A percentile compares a stretch with the other conserved stretches of the same genome.
These are phyloP conservation scores for Choristoneura rosaceana DNA, from an alignment of 2,888 invertebrate genomes.

Conservation along the genomic window DNA sequence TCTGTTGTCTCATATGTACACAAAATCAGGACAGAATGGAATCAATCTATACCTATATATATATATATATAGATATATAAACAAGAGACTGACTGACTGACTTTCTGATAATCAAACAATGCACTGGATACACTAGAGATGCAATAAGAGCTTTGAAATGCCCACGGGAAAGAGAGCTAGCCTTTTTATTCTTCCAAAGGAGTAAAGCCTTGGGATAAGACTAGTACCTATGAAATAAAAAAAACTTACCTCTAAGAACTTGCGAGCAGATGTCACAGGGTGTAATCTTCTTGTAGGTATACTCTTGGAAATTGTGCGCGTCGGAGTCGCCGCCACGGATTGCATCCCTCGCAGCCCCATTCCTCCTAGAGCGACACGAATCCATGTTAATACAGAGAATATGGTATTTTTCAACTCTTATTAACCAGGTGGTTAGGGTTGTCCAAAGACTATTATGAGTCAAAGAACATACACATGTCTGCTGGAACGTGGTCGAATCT, in stretches of 20 bases:
- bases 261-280: constrained; percentile 97
- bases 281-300: constrained; percentile 97
- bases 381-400: constrained; percentile 11
- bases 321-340: constrained; percentile 87
- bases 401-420: constrained; percentile 3
- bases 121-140: too few relatives aligned
- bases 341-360: constrained; percentile 88
- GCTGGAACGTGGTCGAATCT: not conserved
- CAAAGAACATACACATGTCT: not conserved
- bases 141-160: too few relatives aligned
- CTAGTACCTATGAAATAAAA: not conserved
- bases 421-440: not conserved
- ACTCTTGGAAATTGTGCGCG: constrained; percentile 95
- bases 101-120: too few relatives aligned
- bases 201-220: too few relatives aligned
- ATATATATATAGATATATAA: too few relatives aligned
- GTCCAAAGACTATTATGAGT: not conserved
- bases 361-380: constrained; percentile 85
- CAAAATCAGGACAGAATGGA: too few relatives aligned
- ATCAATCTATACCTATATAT: too few relatives aligned
- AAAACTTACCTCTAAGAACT: constrained; percentile 91
- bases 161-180: too few relatives aligned
- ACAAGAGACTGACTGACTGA: too few relatives aligned
- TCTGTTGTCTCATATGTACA: too few relatives aligned
- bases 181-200: too few relatives aligned